Evolutionary conservation across 2,113 vertebrate species (phyloP).

Genomic region (Myiopsitta monachus): DNA sequence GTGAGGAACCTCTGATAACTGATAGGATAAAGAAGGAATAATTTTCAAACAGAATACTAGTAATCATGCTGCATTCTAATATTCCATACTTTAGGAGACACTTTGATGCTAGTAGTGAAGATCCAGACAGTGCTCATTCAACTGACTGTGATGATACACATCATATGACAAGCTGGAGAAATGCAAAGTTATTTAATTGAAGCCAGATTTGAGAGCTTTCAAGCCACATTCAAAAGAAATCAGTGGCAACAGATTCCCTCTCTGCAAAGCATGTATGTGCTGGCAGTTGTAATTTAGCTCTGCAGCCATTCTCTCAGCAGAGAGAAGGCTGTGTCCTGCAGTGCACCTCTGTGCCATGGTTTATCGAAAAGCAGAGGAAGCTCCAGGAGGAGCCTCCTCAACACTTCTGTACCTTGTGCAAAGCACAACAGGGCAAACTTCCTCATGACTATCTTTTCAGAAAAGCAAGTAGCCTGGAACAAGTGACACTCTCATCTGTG

Average conservation of each 20-base stretch:
- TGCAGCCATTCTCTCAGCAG: neutral
- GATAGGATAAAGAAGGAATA: neutral
- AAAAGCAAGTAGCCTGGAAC: neutral
- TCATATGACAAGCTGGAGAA: neutral
- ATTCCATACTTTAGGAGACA: neutral
- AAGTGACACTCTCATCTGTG: neutral
- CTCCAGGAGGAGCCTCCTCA: neutral
- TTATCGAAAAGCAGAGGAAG: neutral
- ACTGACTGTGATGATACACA: neutral
- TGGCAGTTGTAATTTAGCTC: neutral
- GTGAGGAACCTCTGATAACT: neutral
- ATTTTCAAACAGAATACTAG: neutral
- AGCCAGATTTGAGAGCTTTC: neutral
- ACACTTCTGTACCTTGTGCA: accelerated
- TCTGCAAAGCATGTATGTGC: neutral
- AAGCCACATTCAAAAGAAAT: neutral
- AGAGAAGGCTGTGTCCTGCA: neutral
- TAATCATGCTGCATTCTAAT: neutral
- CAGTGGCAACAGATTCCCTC: neutral
- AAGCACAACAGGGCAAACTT: neutral
- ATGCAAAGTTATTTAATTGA: neutral
- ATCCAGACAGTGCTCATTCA: neutral
- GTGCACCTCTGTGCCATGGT: neutral
- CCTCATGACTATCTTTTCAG: neutral
- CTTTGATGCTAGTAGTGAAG: neutral